Percentiles rank a stretch among this genome's conserved stretches.
phyloP scores from a whole-genome alignment of 2,797 vertebrate species.

The Ceyx erithaca region DNA sequence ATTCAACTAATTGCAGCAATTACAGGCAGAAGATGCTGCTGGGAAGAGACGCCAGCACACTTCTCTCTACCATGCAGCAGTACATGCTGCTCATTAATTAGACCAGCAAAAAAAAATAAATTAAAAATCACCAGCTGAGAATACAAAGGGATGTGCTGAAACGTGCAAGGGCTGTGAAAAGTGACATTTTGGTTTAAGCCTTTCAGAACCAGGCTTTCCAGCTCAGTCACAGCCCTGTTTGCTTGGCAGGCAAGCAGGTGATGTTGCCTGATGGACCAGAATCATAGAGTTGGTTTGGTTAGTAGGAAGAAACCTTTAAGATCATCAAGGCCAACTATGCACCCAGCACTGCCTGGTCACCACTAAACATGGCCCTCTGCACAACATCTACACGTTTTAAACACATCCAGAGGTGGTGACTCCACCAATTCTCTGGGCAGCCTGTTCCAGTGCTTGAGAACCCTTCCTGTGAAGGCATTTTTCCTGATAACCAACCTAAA shows the following conservation, averaged over 20 bases:
- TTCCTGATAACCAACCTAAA: neutral
- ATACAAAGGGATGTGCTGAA: neutral
- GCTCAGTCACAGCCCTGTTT: neutral
- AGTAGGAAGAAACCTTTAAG: neutral
- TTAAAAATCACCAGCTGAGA: neutral
- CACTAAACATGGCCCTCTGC: neutral
- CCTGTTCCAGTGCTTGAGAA: neutral
- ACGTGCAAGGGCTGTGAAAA: neutral
- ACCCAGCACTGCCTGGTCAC: neutral
- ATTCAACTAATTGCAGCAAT: slow-evolving; percentile 79
- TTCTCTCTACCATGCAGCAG: slow-evolving; percentile 54
- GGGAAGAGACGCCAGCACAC: slow-evolving; percentile 50
- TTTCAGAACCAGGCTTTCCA: neutral
- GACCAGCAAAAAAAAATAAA: neutral
- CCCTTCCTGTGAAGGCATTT: neutral
- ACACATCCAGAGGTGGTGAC: neutral
- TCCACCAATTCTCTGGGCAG: neutral
- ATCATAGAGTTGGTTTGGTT: neutral
- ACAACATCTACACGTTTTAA: neutral
- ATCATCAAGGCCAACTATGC: neutral
- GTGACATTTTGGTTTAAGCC: neutral
- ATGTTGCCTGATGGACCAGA: neutral
- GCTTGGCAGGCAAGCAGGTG: neutral
- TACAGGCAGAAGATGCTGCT: slow-evolving; percentile 71
- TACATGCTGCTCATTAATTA: slow-evolving; percentile 64